phyloP scores from a whole-genome alignment of 2,888 invertebrate species.

The Amphipoea lucens region DNA sequence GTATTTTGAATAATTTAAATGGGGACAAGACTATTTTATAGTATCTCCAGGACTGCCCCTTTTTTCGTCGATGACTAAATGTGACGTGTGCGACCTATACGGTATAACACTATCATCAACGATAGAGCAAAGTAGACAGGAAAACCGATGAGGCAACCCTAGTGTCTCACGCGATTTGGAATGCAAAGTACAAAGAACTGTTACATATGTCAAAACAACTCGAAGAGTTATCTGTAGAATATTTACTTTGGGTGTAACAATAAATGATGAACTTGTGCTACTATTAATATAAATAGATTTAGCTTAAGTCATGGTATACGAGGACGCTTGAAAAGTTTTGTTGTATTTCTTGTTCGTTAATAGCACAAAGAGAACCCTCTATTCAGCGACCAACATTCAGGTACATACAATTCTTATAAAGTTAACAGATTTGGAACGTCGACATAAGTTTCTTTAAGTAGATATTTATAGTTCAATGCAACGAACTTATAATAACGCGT shows the following conservation, averaged over 20 bases:
- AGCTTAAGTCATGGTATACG: neutral
- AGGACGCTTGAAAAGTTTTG: neutral
- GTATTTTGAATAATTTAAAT: neutral
- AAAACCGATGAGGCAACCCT: neutral
- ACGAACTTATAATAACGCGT: constrained; percentile 46
- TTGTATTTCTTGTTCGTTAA: constrained; percentile 2
- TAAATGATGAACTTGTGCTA: neutral
- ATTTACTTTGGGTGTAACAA: neutral
- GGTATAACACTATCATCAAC: neutral
- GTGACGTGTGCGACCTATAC: neutral
- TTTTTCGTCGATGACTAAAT: neutral
- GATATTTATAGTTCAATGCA: constrained; percentile 52
- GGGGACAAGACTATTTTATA: neutral
- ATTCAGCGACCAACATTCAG: constrained; percentile 55
- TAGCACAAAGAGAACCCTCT: constrained; percentile 20
- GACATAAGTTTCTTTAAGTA: constrained; percentile 35
- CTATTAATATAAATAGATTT: neutral
- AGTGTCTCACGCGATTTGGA: neutral
- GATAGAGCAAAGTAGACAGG: neutral
- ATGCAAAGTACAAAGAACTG: constrained; percentile 3
- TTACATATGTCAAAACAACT: neutral
- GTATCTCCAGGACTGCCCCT: neutral
- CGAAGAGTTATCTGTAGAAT: neutral
- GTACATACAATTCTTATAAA: constrained; percentile 59
- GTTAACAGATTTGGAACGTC: constrained; percentile 37